Conservation (phyloP, 2,888 invertebrate genomes). For the Sarcophaga carnaria region DNA sequence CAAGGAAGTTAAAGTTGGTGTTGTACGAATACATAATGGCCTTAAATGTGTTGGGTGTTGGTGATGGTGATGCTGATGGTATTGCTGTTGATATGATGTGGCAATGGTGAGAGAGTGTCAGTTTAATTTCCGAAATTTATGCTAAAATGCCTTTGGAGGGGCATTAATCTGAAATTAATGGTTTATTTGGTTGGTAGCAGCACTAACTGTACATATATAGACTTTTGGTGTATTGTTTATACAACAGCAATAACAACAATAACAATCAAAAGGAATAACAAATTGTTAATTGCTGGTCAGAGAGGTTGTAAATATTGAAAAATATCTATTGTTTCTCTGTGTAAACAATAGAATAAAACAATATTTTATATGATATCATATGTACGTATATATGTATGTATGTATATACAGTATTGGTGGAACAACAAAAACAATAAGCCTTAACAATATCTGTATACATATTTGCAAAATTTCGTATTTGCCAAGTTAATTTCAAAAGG, state of each 20-base stretch:
- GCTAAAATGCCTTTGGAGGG: conserved; percentile 70
- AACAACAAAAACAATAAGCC: not conserved
- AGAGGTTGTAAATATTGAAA: conserved; percentile 48
- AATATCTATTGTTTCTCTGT: conserved; percentile 31
- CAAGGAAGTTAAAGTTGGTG: not conserved
- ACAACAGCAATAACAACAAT: not conserved
- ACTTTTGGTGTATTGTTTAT: not conserved
- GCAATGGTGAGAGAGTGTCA: not conserved
- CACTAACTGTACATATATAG: not conserved
- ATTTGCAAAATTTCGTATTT: not conserved
- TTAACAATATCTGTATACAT: too few relatives aligned
- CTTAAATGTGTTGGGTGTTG: conserved; percentile 34
- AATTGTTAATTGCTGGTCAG: conserved; percentile 52
- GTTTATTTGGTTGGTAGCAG: conserved; percentile 25
- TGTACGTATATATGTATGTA: too few relatives aligned
- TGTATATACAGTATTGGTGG: too few relatives aligned
- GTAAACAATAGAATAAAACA: too few relatives aligned
- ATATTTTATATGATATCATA: too few relatives aligned
- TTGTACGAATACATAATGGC: conserved; percentile 7
- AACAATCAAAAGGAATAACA: not conserved
- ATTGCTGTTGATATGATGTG: not conserved
- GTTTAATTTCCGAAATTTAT: conserved; percentile 67
- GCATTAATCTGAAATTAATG: conserved; percentile 70
- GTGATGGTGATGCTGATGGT: not conserved
- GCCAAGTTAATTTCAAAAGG: not conserved